Evolutionary conservation across 2,888 invertebrate species (phyloP), one percentile per base, ranked within the genome.

Genomic region (Torymus texanus): DNA sequence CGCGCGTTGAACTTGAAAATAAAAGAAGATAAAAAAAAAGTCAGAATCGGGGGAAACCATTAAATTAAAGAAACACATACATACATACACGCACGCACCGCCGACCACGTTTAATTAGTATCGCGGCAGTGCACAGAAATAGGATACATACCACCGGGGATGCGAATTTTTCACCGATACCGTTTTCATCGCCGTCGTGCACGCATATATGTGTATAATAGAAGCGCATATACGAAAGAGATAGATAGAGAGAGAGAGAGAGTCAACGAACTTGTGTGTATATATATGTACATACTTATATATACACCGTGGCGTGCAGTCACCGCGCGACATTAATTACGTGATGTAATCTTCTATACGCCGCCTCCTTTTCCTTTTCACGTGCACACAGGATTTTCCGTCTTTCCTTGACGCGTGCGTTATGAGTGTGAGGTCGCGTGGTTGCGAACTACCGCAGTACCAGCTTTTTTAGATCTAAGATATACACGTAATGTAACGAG

Each of bases 271-370:
- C 41, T 41, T 5, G 8, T 8, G 41, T 41, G 65, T 75, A 61
- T 72, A 78, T 70, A 78, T 66, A 61, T 53, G 53, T 65, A 41
- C 12, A 29, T 21, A 21, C 21, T 2, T 21, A 21, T 21, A 61
- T 53, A 56, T 65, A 41, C 14, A 29, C 59, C 63, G 41, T 65
- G 51, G 62, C 55, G 21, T 21, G 82, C 86, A 87, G 88, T 87
- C 88, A 87, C 4, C 13, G 50, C 10, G 41, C 58, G 58, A 86
- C 86, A 88, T 89, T 89, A 88, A 88, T 89, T 88, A 87, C 86
- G 83, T 88, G 88, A 88, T 86, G 88, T 86, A 89, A 88, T 86
- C 85, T 86, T 82, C 75, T 83, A 5, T 83, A 5, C 74, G n/a
- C 51, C 41, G 21, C 18, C 29, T 55, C 11, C 65, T 62, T 63